Base-by-base conservation (phyloP, 2,888 invertebrate species). In the Hyposoter dolosus region DNA sequence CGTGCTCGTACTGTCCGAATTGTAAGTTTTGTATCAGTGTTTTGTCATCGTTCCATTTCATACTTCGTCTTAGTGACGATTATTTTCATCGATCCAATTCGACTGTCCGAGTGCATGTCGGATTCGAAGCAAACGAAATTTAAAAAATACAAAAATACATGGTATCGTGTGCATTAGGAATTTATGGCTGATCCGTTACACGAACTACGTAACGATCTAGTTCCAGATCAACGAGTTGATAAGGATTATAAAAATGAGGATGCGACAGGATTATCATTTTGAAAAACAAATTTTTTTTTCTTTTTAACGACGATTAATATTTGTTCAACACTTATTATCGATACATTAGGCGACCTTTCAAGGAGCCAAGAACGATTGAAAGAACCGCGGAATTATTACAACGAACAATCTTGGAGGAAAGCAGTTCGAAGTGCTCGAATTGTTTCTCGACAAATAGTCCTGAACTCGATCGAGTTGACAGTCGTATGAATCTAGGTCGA, bases 1-100 rank as follows among this genome's bases (percentile, higher is more conserved):
- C 93, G 92, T 93, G 92, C 91, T 93, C 92, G 92, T 93, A 91
- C 90, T 92, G 92, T 92, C 91, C 92, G 91, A 91, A 89, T 91
- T 91, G 89, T 92, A 90, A 87, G 91, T 90, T 88, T 91, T 90
- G 88, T 91, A 88, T 91, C 87, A 90, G 88, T 92, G 91, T 92
- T 66, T 66, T 91, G 91, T 91, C 89, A 90, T 90, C 91, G 90
- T 91, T 89, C 90, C 88, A 88, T 90, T 89, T 23, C 88, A 90
- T 88, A 90, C 86, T 88, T 89, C 81, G 84, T 86, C 85, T 10
- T 1, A 23, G 28, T 28, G 60, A 60, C 28, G 60, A 60, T 60
- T 28, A 28, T 15, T 3, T 0, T 60, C 28, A 60, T 60, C 60
- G 60, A 60, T 60, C 1, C 60, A 60, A 50, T 77, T 77, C 77